These are phyloP conservation scores for Craseonycteris thonglongyai DNA, from an alignment of 2,113 vertebrate genomes.

Conservation along the genomic window DNA sequence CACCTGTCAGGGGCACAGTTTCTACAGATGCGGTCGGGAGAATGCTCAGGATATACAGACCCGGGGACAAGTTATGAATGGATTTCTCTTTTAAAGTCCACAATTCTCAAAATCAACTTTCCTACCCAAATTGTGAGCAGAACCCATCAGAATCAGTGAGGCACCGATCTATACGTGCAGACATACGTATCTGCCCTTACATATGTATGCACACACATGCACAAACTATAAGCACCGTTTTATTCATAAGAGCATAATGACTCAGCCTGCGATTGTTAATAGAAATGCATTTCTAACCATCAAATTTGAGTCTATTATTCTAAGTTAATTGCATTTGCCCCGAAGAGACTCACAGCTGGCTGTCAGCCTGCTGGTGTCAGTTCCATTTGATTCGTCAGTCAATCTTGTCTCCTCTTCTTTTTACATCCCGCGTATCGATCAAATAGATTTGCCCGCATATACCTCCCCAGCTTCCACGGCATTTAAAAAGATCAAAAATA, in stretches of 20 bases:
- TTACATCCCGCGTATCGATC: constrained; percentile 82
- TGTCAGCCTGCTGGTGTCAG: constrained; percentile 87
- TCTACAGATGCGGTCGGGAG: constrained; percentile 70
- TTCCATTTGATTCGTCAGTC: constrained; percentile 85
- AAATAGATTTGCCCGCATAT: constrained; percentile 80
- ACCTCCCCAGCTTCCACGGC: constrained; percentile 67
- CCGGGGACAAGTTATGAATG: constrained; percentile 65
- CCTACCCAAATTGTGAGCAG: constrained; percentile 67
- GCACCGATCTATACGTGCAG: constrained; percentile 54
- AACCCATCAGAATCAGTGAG: constrained; percentile 51
- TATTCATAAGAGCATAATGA: constrained; percentile 84
- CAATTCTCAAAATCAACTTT: constrained; percentile 67
- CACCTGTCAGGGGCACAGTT: constrained; percentile 62
- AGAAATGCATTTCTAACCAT: constrained; percentile 87
- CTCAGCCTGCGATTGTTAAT: constrained; percentile 83
- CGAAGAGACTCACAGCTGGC: constrained; percentile 86
- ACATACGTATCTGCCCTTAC: constrained; percentile 56
- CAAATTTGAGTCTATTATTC: constrained; percentile 89
- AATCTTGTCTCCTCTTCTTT: constrained; percentile 82
- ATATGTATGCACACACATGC: constrained; percentile 73
- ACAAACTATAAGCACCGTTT: constrained; percentile 78
- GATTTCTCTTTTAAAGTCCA: constrained; percentile 74
- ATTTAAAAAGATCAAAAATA: constrained; percentile 27
- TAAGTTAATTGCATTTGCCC: constrained; percentile 91
- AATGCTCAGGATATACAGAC: constrained; percentile 76